Percentiles rank a stretch among this genome's conserved stretches.
Evolutionary conservation across 2,797 vertebrate species (phyloP).

Genomic region (Cuculus canorus): DNA sequence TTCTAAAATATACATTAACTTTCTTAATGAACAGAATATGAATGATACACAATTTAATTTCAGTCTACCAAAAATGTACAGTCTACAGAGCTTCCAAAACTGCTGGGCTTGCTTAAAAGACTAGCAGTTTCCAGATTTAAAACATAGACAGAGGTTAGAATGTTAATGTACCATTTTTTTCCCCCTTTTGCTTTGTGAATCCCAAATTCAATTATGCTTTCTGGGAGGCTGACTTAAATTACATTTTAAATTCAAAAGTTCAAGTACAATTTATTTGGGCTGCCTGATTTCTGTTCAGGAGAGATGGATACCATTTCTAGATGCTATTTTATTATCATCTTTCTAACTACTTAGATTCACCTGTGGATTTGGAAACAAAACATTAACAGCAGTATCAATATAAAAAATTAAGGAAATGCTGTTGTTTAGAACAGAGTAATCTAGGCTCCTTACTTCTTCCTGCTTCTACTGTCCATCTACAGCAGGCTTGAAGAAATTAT

Average conservation of each 20-base stretch:
- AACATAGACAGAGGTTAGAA: neutral
- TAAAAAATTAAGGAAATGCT: neutral
- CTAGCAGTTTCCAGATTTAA: neutral
- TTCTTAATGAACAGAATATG: conserved; percentile 37
- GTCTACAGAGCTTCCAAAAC: neutral
- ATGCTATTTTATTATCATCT: neutral
- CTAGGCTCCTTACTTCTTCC: neutral
- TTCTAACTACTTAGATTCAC: neutral
- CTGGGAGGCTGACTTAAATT: neutral
- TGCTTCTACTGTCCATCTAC: neutral
- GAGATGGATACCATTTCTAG: neutral
- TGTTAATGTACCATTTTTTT: neutral
- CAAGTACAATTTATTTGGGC: neutral
- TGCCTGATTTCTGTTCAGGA: neutral
- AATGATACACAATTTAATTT: neutral
- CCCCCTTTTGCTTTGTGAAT: neutral
- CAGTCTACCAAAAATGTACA: too few relatives aligned
- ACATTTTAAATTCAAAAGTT: neutral
- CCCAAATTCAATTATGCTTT: neutral
- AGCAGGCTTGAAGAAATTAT: neutral
- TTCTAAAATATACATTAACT: neutral
- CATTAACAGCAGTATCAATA: neutral
- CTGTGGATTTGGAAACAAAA: neutral
- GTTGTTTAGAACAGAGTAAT: neutral
- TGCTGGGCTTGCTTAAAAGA: neutral